Percentiles rank a stretch among this genome's conserved stretches.
phyloP scores from a whole-genome alignment of 2,888 invertebrate species.

The Napeogenes sylphis region DNA sequence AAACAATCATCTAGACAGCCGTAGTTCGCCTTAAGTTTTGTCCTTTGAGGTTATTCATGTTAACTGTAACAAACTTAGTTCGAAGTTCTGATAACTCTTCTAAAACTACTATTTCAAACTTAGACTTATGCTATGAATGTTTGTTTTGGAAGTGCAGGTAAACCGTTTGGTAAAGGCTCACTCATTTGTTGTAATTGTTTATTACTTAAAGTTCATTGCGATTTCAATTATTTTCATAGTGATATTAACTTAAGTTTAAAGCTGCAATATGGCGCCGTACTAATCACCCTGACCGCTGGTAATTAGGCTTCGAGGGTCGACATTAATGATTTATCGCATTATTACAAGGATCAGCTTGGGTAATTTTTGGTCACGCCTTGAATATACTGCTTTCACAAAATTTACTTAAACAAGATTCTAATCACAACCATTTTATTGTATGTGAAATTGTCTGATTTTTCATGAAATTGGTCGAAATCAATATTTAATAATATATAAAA shows the following conservation, averaged over 20 bases:
- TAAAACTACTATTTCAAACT: neutral
- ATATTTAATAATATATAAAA: too few species aligned
- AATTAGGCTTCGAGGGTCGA: constrained; percentile 19
- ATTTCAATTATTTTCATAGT: neutral
- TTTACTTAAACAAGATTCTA: constrained; percentile 1
- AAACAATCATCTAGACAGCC: neutral
- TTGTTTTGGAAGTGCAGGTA: neutral
- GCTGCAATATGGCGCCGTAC: neutral
- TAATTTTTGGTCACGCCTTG: neutral
- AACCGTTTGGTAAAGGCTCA: neutral
- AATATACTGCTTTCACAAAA: neutral
- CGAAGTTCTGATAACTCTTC: neutral
- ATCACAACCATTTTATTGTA: neutral
- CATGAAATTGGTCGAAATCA: too few species aligned
- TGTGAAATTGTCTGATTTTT: too few species aligned
- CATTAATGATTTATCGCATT: constrained; percentile 20
- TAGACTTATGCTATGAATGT: neutral
- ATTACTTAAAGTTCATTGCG: too few species aligned
- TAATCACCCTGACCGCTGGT: constrained; percentile 15
- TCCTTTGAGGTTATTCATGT: neutral
- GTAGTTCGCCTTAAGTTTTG: neutral
- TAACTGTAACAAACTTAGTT: neutral
- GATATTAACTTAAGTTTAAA: neutral
- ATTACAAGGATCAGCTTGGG: constrained; percentile 14
- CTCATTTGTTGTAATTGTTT: too few species aligned